These are phyloP conservation scores for Microcebus lehilahytsara DNA, from an alignment of 2,113 vertebrate genomes.

Conservation along the genomic window DNA sequence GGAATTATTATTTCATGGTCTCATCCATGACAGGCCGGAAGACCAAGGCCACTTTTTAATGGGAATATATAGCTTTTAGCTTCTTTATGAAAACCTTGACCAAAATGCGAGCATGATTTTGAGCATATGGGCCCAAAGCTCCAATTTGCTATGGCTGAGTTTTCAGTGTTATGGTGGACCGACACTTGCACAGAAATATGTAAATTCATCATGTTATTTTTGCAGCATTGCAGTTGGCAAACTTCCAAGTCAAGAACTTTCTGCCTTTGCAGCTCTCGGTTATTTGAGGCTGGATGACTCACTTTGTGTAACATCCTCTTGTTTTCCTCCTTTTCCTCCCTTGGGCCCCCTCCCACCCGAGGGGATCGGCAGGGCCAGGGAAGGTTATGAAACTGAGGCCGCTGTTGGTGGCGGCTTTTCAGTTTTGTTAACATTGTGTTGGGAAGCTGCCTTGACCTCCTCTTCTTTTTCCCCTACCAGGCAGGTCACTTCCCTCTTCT, in stretches of 20 bases:
- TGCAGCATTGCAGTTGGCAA: slow-evolving; percentile 46
- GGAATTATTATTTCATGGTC: background rate
- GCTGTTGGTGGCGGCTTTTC: background rate
- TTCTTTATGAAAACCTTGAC: slow-evolving; percentile 31
- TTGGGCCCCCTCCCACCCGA: slow-evolving; percentile 12
- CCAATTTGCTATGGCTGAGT: slow-evolving; percentile 47
- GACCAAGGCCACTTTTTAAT: background rate
- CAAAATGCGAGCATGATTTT: slow-evolving; percentile 45
- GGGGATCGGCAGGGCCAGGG: background rate
- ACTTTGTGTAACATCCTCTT: slow-evolving; percentile 71
- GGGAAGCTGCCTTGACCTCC: background rate
- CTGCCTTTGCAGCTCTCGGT: slow-evolving; percentile 58
- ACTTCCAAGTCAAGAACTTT: slow-evolving; percentile 59
- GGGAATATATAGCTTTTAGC: background rate
- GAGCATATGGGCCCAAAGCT: slow-evolving; percentile 62
- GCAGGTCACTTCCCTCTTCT: background rate
- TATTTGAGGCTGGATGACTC: slow-evolving; percentile 74
- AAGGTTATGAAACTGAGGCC: background rate
- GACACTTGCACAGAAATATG: slow-evolving; percentile 32
- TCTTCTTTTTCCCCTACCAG: background rate
- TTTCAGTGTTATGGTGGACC: slow-evolving; percentile 38
- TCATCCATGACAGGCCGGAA: background rate
- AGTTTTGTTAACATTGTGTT: background rate
- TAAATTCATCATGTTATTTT: slow-evolving; percentile 69
- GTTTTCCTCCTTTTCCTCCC: slow-evolving; percentile 56